phyloP scores from a whole-genome alignment of 1,140 invertebrate genomes.

The Drosophila ambigua region DNA sequence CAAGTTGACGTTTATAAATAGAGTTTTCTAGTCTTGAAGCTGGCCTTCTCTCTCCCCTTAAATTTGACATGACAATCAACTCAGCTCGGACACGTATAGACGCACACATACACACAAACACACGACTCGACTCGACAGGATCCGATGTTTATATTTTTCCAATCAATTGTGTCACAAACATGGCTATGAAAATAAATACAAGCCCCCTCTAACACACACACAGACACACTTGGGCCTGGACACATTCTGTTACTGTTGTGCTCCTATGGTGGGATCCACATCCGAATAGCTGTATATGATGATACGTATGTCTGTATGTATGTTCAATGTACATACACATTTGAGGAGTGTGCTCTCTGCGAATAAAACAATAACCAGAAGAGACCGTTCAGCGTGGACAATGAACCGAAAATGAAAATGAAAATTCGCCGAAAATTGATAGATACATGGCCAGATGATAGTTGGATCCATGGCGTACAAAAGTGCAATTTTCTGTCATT shows the following conservation, averaged over 20 bases:
- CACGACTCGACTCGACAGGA: slow-evolving; percentile 5
- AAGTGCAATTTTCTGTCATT: slow-evolving; percentile 50
- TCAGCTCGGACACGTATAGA: slow-evolving; percentile 51
- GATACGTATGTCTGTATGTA: too few relatives aligned
- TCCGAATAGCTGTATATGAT: background rate
- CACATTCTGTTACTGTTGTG: slow-evolving; percentile 49
- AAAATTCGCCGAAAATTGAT: slow-evolving; percentile 43
- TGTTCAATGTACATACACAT: slow-evolving; percentile 27
- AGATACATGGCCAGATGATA: slow-evolving; percentile 42
- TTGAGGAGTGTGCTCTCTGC: slow-evolving; percentile 56
- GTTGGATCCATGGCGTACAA: slow-evolving; percentile 32
- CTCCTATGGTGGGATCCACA: slow-evolving; percentile 39
- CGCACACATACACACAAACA: slow-evolving; percentile 26
- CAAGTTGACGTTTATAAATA: slow-evolving; percentile 52
- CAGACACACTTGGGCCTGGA: slow-evolving; percentile 9
- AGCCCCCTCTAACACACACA: slow-evolving; percentile 1
- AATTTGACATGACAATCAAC: slow-evolving; percentile 72
- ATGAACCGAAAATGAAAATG: slow-evolving; percentile 42
- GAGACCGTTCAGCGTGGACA: slow-evolving; percentile 32
- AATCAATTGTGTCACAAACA: slow-evolving; percentile 72
- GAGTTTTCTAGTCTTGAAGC: slow-evolving; percentile 53
- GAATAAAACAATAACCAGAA: slow-evolving; percentile 54
- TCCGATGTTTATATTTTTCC: slow-evolving; percentile 68
- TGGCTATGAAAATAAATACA: slow-evolving; percentile 64
- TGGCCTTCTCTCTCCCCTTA: slow-evolving; percentile 24